Percentiles rank a stretch among this genome's conserved stretches.
These are phyloP conservation scores for Platichthys stellatus DNA, from an alignment of 2,113 vertebrate genomes.

Conservation along the genomic window DNA sequence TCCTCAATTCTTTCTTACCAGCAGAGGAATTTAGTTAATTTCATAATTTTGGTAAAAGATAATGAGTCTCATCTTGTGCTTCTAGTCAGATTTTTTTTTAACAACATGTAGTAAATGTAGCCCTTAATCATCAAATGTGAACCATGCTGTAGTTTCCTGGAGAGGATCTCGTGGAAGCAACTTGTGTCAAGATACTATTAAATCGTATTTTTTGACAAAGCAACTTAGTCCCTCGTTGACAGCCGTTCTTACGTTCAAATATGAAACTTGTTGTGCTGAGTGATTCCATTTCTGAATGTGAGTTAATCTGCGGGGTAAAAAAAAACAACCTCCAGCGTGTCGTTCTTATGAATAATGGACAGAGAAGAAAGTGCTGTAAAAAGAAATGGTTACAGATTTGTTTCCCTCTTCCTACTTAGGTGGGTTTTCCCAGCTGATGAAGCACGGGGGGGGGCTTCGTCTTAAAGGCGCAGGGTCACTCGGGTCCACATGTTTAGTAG, in stretches of 20 bases:
- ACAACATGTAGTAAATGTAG: too few species aligned
- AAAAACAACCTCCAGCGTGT: not conserved
- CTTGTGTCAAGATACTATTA: not conserved
- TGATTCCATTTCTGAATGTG: conserved; percentile 8
- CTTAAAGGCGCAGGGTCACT: not conserved
- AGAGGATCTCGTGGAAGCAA: not conserved
- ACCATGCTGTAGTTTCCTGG: too few species aligned
- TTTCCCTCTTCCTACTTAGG: not conserved
- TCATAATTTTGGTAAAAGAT: too few species aligned
- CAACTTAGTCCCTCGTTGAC: conserved; percentile 14
- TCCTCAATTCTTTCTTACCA: too few species aligned
- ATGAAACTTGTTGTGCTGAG: conserved; percentile 6
- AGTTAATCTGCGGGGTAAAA: conserved; percentile 4
- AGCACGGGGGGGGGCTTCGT: not conserved
- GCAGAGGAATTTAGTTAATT: too few species aligned
- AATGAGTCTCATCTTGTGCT: too few species aligned
- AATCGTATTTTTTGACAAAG: not conserved
- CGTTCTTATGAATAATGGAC: conserved; percentile 6
- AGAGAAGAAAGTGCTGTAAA: not conserved
- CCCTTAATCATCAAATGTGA: not conserved
- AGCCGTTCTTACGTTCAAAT: conserved; percentile 10
- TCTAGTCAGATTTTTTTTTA: too few species aligned
- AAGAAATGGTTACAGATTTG: not conserved
- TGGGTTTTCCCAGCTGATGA: not conserved
- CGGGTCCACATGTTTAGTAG: conserved; percentile 15